A percentile compares a stretch with the other conserved stretches of the same genome.
phyloP scores from a whole-genome alignment of 1,140 invertebrate genomes.

The Cyclina sinensis region DNA sequence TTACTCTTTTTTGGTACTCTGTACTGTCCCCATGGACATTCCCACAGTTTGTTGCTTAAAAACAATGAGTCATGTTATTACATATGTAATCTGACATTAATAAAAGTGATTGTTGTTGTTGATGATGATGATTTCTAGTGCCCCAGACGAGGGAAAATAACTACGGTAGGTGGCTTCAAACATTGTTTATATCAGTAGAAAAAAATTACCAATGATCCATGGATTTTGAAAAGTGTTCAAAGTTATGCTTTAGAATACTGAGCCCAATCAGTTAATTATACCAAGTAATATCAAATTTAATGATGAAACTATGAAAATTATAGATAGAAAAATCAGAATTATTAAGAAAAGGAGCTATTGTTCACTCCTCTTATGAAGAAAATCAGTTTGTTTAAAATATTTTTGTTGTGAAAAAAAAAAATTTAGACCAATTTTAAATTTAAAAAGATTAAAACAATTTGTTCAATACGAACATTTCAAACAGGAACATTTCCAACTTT shows the following conservation, averaged over 20 bases:
- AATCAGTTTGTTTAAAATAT: constrained; percentile 69
- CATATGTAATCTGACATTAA: no score
- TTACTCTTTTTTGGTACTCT: no score
- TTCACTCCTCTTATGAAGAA: neutral
- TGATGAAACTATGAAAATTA: constrained; percentile 4
- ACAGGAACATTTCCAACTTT: constrained; percentile 57
- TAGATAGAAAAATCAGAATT: constrained; percentile 39
- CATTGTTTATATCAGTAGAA: neutral
- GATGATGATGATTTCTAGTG: no score
- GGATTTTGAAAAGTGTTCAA: constrained; percentile 35
- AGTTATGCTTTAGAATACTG: constrained; percentile 31
- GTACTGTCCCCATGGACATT: no score
- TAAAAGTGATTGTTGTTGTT: no score
- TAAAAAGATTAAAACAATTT: constrained; percentile 66
- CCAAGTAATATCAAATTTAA: constrained; percentile 54
- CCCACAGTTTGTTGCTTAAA: no score
- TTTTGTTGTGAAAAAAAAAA: constrained; percentile 62
- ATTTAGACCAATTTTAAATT: constrained; percentile 61
- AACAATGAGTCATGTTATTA: no score
- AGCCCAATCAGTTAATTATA: neutral
- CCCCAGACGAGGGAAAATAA: neutral
- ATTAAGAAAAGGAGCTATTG: constrained; percentile 54
- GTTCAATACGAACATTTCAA: constrained; percentile 70
- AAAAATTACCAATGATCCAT: constrained; percentile 3
- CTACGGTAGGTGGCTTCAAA: neutral